phyloP scores from a whole-genome alignment of 1,140 invertebrate species.

The Drosophila bifasciata region DNA sequence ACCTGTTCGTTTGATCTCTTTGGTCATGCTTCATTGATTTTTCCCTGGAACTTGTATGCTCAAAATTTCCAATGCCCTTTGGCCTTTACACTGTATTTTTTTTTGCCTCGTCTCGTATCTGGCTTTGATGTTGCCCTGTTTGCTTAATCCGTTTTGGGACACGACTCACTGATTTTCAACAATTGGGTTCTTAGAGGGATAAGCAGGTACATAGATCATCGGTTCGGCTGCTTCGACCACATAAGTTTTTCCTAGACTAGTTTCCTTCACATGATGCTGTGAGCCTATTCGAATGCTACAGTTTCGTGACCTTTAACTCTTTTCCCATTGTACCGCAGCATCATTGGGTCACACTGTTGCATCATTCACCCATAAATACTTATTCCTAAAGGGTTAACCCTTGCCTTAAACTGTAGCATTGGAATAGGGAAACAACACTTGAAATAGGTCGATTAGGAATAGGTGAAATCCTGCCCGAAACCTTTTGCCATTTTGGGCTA shows the following conservation, averaged over 20 bases:
- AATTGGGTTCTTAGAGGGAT: not conserved
- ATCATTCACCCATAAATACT: not conserved
- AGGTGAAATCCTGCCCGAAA: not conserved
- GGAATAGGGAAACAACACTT: constrained; percentile 23
- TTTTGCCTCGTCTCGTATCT: not conserved
- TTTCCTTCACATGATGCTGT: constrained; percentile 4
- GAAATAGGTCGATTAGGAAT: not conserved
- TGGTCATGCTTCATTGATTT: constrained; percentile 57
- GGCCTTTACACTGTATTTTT: constrained; percentile 1
- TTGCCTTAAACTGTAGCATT: constrained; percentile 32
- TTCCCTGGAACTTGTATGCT: not conserved
- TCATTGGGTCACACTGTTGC: not conserved
- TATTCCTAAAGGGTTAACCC: constrained; percentile 1
- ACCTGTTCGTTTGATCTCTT: constrained; percentile 47
- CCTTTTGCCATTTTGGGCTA: not conserved
- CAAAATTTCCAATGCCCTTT: constrained; percentile 6
- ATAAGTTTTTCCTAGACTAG: not conserved
- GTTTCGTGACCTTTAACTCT: constrained; percentile 41
- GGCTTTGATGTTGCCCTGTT: constrained; percentile 40
- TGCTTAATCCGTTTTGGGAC: constrained; percentile 21
- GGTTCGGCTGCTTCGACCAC: not conserved
- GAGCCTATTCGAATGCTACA: constrained; percentile 40
- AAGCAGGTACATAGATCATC: not conserved
- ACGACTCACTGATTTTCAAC: constrained; percentile 40
- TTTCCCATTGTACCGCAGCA: not conserved